phyloP scores from a whole-genome alignment of 2,113 vertebrate species.

The Anhinga rufa region DNA sequence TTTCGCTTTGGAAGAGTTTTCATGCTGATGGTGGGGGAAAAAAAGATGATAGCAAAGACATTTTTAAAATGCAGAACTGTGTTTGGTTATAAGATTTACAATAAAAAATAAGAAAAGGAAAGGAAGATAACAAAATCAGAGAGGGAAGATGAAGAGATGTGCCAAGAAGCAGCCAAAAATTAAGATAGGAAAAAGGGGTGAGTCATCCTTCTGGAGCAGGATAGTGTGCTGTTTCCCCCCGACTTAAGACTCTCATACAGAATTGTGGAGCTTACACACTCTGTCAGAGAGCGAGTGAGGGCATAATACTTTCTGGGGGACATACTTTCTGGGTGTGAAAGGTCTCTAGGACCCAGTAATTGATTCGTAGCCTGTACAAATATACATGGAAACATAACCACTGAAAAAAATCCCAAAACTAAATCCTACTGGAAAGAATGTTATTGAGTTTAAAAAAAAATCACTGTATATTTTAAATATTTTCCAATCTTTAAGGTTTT shows the following conservation, averaged over 20 bases:
- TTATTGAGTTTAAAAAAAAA: neutral
- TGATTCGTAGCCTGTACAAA: neutral
- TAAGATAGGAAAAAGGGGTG: neutral
- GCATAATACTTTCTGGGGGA: neutral
- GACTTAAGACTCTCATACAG: neutral
- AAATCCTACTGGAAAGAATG: neutral
- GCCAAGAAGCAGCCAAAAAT: neutral
- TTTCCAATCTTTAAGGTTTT: neutral
- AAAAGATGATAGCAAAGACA: neutral
- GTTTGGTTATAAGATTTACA: neutral
- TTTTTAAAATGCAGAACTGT: neutral
- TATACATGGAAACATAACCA: neutral
- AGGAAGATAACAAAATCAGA: neutral
- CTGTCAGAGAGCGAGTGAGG: neutral
- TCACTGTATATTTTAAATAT: neutral
- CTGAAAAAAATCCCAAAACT: neutral
- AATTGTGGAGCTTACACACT: neutral
- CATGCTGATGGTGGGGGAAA: neutral
- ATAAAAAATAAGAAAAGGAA: neutral
- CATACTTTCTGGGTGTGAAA: neutral
- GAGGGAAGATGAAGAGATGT: neutral
- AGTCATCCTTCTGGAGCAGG: neutral
- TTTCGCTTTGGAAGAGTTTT: neutral
- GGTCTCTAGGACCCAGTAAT: neutral
- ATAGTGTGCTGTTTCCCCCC: neutral